Evolutionary conservation across 2,113 vertebrate species (phyloP).

Genomic region (Columba janthina): DNA sequence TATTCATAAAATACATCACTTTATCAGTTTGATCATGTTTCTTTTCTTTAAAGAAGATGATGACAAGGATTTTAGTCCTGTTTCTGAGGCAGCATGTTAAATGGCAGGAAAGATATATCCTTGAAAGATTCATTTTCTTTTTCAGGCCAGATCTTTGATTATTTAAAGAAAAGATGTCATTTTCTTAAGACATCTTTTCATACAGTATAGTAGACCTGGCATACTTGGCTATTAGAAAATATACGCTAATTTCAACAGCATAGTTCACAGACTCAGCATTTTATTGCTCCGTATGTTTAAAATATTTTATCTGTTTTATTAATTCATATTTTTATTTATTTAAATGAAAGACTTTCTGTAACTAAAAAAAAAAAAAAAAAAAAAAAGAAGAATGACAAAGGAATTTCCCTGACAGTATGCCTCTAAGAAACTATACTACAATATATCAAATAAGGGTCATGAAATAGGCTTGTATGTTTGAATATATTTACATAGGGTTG

Average conservation of each 20-base stretch:
- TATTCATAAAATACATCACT: slow-evolving; percentile 73
- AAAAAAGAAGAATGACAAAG: neutral
- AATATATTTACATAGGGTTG: neutral
- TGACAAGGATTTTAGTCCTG: slow-evolving; percentile 28
- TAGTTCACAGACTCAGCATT: neutral
- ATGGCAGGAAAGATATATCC: neutral
- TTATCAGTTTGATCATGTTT: slow-evolving; percentile 65
- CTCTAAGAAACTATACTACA: neutral
- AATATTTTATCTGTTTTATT: neutral
- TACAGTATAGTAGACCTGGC: accelerated
- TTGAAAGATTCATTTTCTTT: neutral
- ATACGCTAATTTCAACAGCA: neutral
- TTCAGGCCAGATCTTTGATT: neutral
- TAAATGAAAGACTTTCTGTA: neutral
- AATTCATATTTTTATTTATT: neutral
- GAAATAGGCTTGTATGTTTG: neutral
- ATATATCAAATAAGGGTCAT: neutral
- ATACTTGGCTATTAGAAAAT: neutral
- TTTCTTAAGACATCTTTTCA: neutral
- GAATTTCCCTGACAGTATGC: neutral
- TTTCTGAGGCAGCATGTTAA: neutral
- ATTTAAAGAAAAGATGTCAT: neutral
- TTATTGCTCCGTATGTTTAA: neutral
- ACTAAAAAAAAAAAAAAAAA: neutral
- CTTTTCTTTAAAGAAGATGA: slow-evolving; percentile 49